phyloP scores from a whole-genome alignment of 2,888 invertebrate species.

The Phania funesta region DNA sequence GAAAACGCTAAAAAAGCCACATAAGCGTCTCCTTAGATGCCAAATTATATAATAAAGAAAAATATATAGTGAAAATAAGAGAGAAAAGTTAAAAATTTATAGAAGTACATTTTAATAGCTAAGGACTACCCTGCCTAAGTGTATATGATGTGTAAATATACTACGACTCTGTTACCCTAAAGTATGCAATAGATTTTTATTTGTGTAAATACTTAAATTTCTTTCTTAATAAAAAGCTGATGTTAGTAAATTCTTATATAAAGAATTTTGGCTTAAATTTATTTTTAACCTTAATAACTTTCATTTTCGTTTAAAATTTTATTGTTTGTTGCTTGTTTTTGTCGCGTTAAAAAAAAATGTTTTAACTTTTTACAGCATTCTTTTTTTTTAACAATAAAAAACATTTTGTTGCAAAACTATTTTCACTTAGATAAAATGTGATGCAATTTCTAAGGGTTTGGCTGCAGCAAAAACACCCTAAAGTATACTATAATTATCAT shows the following conservation, averaged over 20 bases:
- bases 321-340: background rate
- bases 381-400: conserved; percentile 18
- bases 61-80: no score
- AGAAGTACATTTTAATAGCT: no score
- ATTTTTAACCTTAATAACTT: no score
- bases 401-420: conserved; percentile 11
- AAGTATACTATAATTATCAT: conserved; percentile 66
- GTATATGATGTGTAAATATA: no score
- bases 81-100: no score
- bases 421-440: conserved; percentile 18
- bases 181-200: conserved; percentile 59
- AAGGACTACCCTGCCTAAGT: no score
- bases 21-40: no score
- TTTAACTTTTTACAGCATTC: conserved; percentile 3
- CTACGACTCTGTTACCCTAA: conserved; percentile 66
- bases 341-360: background rate
- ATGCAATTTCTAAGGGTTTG: conserved; percentile 17
- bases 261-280: no score
- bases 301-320: no score
- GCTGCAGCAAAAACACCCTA: conserved; percentile 21
- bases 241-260: no score
- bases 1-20: no score
- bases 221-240: background rate
- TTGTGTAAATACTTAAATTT: background rate
- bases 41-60: no score